Evolutionary conservation across 1,140 invertebrate genomes (phyloP), one percentile per base, ranked within the genome.

Genomic region (Psilanteris sp.): DNA sequence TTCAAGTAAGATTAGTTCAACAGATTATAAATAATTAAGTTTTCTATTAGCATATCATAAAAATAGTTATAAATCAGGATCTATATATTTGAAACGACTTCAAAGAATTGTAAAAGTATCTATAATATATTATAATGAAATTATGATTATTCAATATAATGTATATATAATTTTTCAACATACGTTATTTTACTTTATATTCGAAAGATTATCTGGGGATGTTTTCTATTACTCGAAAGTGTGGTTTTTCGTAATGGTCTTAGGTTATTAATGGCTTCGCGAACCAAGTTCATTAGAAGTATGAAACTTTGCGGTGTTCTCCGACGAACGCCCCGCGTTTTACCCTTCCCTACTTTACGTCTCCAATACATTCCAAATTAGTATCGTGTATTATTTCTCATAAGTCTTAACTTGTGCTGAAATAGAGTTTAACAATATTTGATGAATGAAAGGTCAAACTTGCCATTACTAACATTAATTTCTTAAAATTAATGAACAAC

Each of bases 251-350:
- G 34, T 50, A 26, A 43, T 73, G 73, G 74, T 78, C 78, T 81
- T 66, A 59, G 71, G 79, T 86, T 86, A 86, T 86, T 86, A 86
- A 86, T 86, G 85, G 83, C 84, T 81, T 81, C 71, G 77, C 77
- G 67, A 81, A 81, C 73, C 62, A 68, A 70, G 84, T 87, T 87
- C 83, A 86, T 87, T 87, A 86, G 80, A 79, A 80, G 80, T 81
- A 73, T 77, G 80, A 80, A 83, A 83, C 82, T 85, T 77, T 55
- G 59, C 57, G 67, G 79, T 74, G 74, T 79, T 81, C 77, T 72
- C 59, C 46, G 76, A 78, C 71, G 73, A 54, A 41, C 59, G 41
- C 48, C 62, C 57, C 44, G 39, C 39, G 15, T 50, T 61, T 39
- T 52, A 54, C 64, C 71, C 71, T 55, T 72, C 68, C 64, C 59